Percentiles rank a stretch among this genome's conserved stretches.
phyloP scores from a whole-genome alignment of 2,888 invertebrate species.

The Rhingia rostrata region DNA sequence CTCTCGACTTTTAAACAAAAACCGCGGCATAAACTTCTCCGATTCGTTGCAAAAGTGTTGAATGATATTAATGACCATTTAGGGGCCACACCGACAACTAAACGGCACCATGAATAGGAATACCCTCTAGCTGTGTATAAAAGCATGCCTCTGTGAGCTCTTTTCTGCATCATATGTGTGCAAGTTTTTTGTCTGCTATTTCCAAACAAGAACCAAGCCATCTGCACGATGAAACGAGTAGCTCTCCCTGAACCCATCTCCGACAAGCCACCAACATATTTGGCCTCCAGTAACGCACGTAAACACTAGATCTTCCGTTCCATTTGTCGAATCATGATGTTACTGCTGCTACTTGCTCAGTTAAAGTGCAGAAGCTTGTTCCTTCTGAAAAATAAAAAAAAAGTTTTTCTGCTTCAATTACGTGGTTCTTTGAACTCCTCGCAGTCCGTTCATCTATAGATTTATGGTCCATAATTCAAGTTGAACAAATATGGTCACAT shows the following conservation, averaged over 20 bases:
- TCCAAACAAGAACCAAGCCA: not conserved
- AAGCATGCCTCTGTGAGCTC: constrained; percentile 1
- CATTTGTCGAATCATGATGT: constrained; percentile 54
- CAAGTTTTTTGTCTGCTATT: too few species aligned
- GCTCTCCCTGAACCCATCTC: not conserved
- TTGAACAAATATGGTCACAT: constrained; percentile 59
- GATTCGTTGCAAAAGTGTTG: constrained; percentile 45
- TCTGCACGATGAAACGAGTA: constrained; percentile 1
- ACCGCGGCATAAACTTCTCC: not conserved
- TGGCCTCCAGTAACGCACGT: constrained; percentile 60
- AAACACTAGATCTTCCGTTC: constrained; percentile 62
- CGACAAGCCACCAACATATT: not conserved
- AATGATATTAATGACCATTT: constrained; percentile 53
- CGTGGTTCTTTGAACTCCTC: constrained; percentile 66
- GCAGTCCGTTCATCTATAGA: constrained; percentile 44
- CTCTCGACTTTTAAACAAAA: too few species aligned
- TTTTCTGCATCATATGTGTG: not conserved
- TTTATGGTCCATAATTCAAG: constrained; percentile 69
- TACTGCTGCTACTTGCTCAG: constrained; percentile 26
- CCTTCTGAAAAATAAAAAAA: constrained; percentile 5
- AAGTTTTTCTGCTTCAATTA: constrained; percentile 61
- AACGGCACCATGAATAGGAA: not conserved
- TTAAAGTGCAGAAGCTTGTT: constrained; percentile 64
- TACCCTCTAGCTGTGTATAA: not conserved
- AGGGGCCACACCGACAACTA: constrained; percentile 15